A percentile compares a stretch with the other conserved stretches of the same genome.
phyloP scores from a whole-genome alignment of 2,888 invertebrate species.

The Poecilus cupreus region DNA sequence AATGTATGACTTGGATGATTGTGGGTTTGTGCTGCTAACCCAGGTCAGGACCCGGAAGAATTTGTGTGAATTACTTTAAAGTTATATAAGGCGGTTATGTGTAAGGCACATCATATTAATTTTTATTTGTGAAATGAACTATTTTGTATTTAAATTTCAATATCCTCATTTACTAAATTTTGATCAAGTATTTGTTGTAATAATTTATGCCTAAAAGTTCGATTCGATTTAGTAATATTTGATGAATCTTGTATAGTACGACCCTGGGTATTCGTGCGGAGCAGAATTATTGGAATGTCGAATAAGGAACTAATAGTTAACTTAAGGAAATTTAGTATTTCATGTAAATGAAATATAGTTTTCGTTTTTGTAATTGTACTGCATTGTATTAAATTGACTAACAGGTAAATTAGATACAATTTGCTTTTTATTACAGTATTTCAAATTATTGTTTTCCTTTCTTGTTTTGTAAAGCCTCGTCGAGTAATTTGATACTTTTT shows the following conservation, averaged over 20 bases:
- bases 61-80: no score
- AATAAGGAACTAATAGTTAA: slow-evolving; percentile 15
- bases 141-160: no score
- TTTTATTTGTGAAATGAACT: no score
- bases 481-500: neutral
- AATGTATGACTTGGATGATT: slow-evolving; percentile 33
- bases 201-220: no score
- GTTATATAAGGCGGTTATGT: no score
- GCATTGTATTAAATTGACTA: neutral
- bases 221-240: no score
- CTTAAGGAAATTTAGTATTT: slow-evolving; percentile 1
- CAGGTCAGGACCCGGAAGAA: neutral
- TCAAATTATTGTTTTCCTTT: neutral
- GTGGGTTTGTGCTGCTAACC: slow-evolving; percentile 6
- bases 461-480: neutral
- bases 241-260: neutral
- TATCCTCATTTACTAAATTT: no score
- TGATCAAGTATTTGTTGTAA: no score
- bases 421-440: neutral
- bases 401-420: neutral
- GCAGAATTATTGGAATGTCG: neutral
- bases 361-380: neutral
- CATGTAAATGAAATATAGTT: slow-evolving; percentile 18
- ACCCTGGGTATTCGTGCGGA: neutral
- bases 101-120: no score